These are phyloP conservation scores for Coreius guichenoti DNA, from an alignment of 2,797 vertebrate genomes.

Conservation along the genomic window DNA sequence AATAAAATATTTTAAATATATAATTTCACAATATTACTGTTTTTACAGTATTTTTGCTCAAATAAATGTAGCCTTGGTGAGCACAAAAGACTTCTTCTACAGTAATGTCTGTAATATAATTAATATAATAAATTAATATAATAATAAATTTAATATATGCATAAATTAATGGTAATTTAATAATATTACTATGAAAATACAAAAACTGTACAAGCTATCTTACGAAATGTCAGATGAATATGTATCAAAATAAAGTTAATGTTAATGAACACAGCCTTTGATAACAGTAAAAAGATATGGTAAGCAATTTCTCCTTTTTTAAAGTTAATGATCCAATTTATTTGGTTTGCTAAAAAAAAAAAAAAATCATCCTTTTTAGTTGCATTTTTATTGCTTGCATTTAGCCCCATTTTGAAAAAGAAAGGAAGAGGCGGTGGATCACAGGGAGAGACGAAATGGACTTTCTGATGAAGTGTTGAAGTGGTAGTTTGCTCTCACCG, in stretches of 20 bases:
- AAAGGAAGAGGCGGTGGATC: neutral
- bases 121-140: too few species aligned
- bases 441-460: neutral
- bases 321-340: neutral
- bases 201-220: neutral
- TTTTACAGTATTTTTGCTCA: neutral
- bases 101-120: neutral
- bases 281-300: neutral
- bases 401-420: neutral
- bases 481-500: constrained; percentile 78
- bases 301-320: neutral
- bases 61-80: neutral
- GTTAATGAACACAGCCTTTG: neutral
- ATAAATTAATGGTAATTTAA: neutral
- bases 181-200: neutral
- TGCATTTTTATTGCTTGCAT: neutral
- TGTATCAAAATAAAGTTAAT: neutral
- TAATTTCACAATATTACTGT: neutral
- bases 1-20: neutral
- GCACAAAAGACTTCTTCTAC: neutral
- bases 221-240: neutral
- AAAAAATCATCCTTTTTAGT: too few species aligned
- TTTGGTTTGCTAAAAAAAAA: neutral
- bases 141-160: neutral
- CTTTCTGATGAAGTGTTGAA: neutral